These are phyloP conservation scores for Siphlonurus alternatus DNA, from an alignment of 2,888 invertebrate species.

Conservation along the genomic window DNA sequence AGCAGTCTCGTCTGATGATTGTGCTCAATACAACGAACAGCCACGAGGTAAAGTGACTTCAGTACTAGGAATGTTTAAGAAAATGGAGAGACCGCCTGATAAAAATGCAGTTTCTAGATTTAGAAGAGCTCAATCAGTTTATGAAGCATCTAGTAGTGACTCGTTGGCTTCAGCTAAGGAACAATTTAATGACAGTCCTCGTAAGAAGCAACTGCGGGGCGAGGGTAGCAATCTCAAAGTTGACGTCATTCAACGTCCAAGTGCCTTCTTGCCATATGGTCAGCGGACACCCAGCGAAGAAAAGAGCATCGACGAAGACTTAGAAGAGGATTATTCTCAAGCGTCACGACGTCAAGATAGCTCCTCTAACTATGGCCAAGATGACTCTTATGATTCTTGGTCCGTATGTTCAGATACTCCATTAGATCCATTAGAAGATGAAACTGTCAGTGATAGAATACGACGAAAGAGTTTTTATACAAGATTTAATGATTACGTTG, in stretches of 20 bases:
- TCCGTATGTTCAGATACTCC: constrained; percentile 21
- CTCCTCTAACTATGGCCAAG: constrained; percentile 10
- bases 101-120: constrained; percentile 10
- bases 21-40: constrained; percentile 21
- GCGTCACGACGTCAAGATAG: constrained; percentile 5
- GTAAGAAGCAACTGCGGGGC: constrained; percentile 26
- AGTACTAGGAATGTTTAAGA: constrained; percentile 60
- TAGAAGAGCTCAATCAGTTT: constrained; percentile 17
- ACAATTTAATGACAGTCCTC: constrained; percentile 25
- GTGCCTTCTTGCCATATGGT: not conserved
- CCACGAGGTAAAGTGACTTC: constrained; percentile 40
- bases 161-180: constrained; percentile 28
- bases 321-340: not conserved
- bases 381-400: constrained; percentile 41
- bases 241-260: constrained; percentile 26
- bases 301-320: not conserved
- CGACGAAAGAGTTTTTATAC: constrained; percentile 78
- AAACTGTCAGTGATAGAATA: constrained; percentile 72
- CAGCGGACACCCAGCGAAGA: constrained; percentile 1
- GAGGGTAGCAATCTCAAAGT: constrained; percentile 22
- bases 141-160: constrained; percentile 18
- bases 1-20: constrained; percentile 53
- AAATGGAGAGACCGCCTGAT: constrained; percentile 22
- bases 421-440: constrained; percentile 26
- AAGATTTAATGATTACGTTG: constrained; percentile 52